Base-by-base conservation (phyloP, 2,888 invertebrate genomes). In the Andrena bucephala region DNA sequence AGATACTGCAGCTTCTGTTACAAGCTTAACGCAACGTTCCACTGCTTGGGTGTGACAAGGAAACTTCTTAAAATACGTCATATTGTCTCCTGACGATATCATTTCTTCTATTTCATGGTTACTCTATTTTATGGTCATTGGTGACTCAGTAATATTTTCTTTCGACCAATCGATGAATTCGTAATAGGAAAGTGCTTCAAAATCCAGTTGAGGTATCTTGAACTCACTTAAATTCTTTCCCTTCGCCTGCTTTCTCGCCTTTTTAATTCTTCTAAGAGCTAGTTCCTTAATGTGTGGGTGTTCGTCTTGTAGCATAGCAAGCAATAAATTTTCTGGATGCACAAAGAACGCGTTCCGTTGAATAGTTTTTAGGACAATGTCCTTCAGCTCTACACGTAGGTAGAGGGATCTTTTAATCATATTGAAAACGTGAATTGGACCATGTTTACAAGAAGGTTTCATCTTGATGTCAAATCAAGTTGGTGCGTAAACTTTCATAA, bases 31-130 rank as follows among this genome's bases (percentile, higher is more conserved):
- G 16, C 10, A 27, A 8, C 57, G 69, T 31, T 69, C 69, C 7
- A 54, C 69, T 69, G 69, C 69, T 31, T 52, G 52, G n/a, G 69
- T 48, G 20, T 69, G 57, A 57, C 66, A 66, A 24, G 60, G 60
- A 60, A 27, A 60, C 33, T 33, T 33, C 29, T 33, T 7, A 52
- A 52, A 52, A 52, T 52, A 52, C 20, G 52, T 20, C 33, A 33
- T 33, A 24, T 24, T 52, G 2, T 20, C 33, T 66, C 33, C 8
- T 0, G 31, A 66, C 8, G 13, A 66, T 36, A 42, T 29, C 31
- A 31, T 60, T 16, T n/a, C n/a, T 10, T n/a, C 27, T 16, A 60
- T 24, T 33, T 60, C 60, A 31, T 60, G 24, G 20, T 60, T 33
- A 33, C 7, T 16, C 31, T 27, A 31, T 27, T 33, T 27, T 24